phyloP scores from a whole-genome alignment of 2,888 invertebrate genomes.

The Ypsolopha sequella region DNA sequence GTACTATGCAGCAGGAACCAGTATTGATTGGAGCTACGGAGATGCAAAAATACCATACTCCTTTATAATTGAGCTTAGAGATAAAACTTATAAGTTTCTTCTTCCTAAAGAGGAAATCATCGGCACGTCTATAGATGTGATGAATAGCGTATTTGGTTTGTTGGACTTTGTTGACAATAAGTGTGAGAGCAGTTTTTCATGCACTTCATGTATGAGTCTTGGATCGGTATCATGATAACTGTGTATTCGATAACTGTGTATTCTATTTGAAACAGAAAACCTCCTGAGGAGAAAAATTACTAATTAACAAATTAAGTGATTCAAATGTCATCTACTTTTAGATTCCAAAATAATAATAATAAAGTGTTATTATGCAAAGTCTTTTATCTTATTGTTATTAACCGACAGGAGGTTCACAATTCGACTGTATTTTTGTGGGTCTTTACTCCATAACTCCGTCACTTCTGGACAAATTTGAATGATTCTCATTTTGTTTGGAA shows the following conservation, averaged over 20 bases:
- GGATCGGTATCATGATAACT: neutral
- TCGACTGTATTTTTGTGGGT: too few relatives aligned
- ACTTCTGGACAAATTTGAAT: too few relatives aligned
- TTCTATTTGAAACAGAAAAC: too few relatives aligned
- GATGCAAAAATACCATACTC: conserved; percentile 44
- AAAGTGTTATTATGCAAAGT: too few relatives aligned
- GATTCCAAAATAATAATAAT: too few relatives aligned
- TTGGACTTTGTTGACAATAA: conserved; percentile 41
- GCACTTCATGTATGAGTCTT: neutral
- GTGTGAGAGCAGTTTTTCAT: neutral
- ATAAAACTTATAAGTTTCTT: conserved; percentile 45
- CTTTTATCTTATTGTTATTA: too few relatives aligned
- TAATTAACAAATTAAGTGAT: too few relatives aligned
- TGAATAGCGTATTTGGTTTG: conserved; percentile 34
- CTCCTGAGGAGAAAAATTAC: too few relatives aligned
- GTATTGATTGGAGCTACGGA: conserved; percentile 55
- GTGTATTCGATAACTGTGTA: neutral
- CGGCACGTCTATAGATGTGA: conserved; percentile 32
- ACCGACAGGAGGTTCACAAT: too few relatives aligned
- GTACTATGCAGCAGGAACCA: conserved; percentile 54
- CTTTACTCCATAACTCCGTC: too few relatives aligned
- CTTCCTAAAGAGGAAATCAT: conserved; percentile 49
- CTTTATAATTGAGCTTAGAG: conserved; percentile 54
- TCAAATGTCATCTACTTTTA: too few relatives aligned
- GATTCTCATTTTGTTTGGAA: too few relatives aligned